Evolutionary conservation across 2,888 invertebrate genomes (phyloP).

Genomic region (Orthosia gothica): DNA sequence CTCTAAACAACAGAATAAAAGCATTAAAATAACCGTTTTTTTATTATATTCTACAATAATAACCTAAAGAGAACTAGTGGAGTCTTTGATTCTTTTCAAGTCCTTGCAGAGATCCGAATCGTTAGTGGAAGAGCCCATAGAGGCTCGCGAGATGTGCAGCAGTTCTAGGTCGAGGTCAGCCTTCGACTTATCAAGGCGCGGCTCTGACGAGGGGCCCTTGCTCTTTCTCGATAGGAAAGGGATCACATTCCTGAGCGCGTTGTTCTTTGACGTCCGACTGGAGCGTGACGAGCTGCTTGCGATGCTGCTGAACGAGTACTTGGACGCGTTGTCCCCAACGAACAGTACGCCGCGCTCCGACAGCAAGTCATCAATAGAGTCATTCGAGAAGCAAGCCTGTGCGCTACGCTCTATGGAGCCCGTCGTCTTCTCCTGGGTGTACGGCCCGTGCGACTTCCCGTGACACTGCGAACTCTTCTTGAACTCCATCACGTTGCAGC

Average conservation of each 20-base stretch:
- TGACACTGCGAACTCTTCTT: slow-evolving; percentile 22
- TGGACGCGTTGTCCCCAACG: slow-evolving; percentile 79
- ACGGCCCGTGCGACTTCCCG: slow-evolving; percentile 7
- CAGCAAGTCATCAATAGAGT: slow-evolving; percentile 84
- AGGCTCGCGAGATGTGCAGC: slow-evolving; percentile 81
- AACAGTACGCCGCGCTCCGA: slow-evolving; percentile 81
- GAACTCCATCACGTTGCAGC: slow-evolving; percentile 19
- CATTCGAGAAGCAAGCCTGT: slow-evolving; percentile 83
- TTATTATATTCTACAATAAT: slow-evolving; percentile 51
- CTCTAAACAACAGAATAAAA: slow-evolving; percentile 6
- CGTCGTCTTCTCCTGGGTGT: slow-evolving; percentile 40
- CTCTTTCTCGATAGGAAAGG: slow-evolving; percentile 76
- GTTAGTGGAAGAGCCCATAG: slow-evolving; percentile 79
- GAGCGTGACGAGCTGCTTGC: slow-evolving; percentile 75
- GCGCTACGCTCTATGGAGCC: slow-evolving; percentile 80
- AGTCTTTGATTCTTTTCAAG: slow-evolving; percentile 73
- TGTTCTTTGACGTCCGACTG: slow-evolving; percentile 84
- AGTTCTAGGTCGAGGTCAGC: slow-evolving; percentile 78
- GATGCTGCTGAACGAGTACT: slow-evolving; percentile 74
- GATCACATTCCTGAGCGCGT: slow-evolving; percentile 78
- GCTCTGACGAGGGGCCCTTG: slow-evolving; percentile 80
- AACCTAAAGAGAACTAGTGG: slow-evolving; percentile 79
- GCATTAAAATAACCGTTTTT: background rate
- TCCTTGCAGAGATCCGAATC: slow-evolving; percentile 74
- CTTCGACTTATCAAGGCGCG: slow-evolving; percentile 73